Conservation (phyloP, 2,888 invertebrate species). For the Leucophenga maculata region DNA sequence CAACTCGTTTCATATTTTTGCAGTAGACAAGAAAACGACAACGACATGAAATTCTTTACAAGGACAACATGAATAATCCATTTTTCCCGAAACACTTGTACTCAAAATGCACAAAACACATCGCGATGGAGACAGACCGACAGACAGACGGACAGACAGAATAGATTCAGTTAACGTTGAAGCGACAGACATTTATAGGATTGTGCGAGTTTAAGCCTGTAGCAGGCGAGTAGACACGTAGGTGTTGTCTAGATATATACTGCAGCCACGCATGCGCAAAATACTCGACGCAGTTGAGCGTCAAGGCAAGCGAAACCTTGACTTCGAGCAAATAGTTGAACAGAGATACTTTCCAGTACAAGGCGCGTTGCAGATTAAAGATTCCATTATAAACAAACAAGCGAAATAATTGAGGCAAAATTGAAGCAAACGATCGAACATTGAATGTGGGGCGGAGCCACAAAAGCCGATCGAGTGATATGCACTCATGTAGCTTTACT, state of each 20-base stretch:
- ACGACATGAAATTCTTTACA: conserved; percentile 31
- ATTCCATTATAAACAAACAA: conserved; percentile 67
- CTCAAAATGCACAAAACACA: conserved; percentile 16
- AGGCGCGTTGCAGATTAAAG: conserved; percentile 61
- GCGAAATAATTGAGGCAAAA: conserved; percentile 67
- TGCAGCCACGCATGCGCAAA: conserved; percentile 53
- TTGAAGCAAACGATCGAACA: conserved; percentile 58
- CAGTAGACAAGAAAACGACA: conserved; percentile 16
- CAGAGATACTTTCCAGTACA: background rate
- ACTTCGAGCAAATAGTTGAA: conserved; percentile 34
- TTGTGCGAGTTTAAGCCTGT: conserved; percentile 23
- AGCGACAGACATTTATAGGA: background rate
- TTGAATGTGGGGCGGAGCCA: background rate
- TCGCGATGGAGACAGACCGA: conserved; percentile 39
- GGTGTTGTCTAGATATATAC: conserved; percentile 57
- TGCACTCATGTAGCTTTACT: background rate
- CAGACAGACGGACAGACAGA: background rate
- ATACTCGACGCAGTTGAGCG: conserved; percentile 33
- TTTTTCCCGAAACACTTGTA: conserved; percentile 49
- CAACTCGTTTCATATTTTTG: background rate
- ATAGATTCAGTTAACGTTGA: no score
- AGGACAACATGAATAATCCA: conserved; percentile 61
- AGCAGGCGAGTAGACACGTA: conserved; percentile 15
- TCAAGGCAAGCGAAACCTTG: conserved; percentile 46
- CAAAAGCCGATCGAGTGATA: conserved; percentile 20